These are phyloP conservation scores for Caenorhabditis sp. DNA, from an alignment of 2,888 invertebrate species.

Conservation along the genomic window DNA sequence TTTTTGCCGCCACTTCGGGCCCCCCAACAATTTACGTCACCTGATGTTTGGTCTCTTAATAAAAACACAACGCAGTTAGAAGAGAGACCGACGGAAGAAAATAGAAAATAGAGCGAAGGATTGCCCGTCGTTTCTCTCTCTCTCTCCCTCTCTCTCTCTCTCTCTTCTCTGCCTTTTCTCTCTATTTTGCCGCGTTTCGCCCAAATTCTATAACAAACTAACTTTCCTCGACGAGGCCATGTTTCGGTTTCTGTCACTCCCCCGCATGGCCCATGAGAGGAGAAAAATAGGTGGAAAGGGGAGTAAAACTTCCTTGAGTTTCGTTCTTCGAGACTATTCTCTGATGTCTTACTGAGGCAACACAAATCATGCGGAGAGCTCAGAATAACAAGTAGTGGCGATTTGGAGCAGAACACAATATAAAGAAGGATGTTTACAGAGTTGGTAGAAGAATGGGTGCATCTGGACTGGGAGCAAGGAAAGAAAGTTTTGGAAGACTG, in stretches of 20 bases:
- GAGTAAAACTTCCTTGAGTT: background rate
- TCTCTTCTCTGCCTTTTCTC: background rate
- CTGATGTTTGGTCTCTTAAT: slow-evolving; percentile 63
- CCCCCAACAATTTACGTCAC: slow-evolving; percentile 56
- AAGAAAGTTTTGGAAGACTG: no score
- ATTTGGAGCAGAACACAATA: background rate
- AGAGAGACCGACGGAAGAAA: slow-evolving; percentile 12
- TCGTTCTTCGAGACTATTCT: slow-evolving; percentile 1
- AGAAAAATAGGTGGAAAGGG: background rate
- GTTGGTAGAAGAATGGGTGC: no score
- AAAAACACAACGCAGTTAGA: slow-evolving; percentile 27
- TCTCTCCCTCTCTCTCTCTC: background rate
- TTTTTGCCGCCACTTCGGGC: slow-evolving; percentile 13
- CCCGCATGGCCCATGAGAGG: slow-evolving; percentile 31
- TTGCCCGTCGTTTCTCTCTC: background rate
- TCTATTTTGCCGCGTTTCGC: slow-evolving; percentile 30
- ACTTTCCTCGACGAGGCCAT: slow-evolving; percentile 28
- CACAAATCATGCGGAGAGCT: background rate
- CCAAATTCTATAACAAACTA: slow-evolving; percentile 65
- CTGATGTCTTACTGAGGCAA: slow-evolving; percentile 3
- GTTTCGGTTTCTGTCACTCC: slow-evolving; percentile 51
- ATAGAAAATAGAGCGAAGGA: slow-evolving; percentile 7
- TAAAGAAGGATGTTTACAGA: background rate
- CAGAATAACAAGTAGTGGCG: background rate
- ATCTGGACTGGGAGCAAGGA: no score